Evolutionary conservation across 1,140 invertebrate genomes (phyloP), one percentile per base, ranked within the genome.

Genomic region (Thaumetopoea pityocampa): DNA sequence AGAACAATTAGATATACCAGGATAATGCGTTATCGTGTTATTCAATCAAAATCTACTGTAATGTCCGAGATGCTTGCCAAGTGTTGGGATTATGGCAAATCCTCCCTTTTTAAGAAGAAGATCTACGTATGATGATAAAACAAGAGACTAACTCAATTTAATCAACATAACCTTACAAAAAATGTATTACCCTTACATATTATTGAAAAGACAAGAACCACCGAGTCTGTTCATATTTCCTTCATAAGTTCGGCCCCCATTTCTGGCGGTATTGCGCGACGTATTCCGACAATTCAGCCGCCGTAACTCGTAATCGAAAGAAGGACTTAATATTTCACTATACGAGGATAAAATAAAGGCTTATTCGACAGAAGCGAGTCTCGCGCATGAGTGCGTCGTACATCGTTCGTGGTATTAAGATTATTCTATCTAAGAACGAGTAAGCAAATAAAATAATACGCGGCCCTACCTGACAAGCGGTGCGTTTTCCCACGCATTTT

Each of bases 391-490:
- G 28, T 50, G 46, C 45, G 57, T 42, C 52, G 58, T 53, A 73
- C 71, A 67, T 73, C 60, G 43, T 57, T 41, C 45, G 54, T 52
- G 34, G 33, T 68, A 66, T 57, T 42, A 48, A 64, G 62, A 66
- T 68, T 67, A 58, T 56, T 52, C 42, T 63, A 60, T 65, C 57
- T 64, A 63, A 65, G 54, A 54, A 47, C 27, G 52, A 63, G 62
- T 62, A 61, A 59, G 59, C 60, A 67, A 80, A 80, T 73, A 74
- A 68, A 76, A 53, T 70, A 58, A 72, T 55, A 62, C 38, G 38
- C 44, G 34, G 19, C 28, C 40, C 37, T 54, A 81, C 74, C 74
- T 79, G 77, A 34, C 60, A 44, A 35, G 20, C 33, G 35, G 33
- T 35, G 27, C 27, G 45, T 29, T 23, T 74, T 82, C 78, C 65